Conservation (phyloP, 2,113 vertebrate genomes). For the Phrynosoma blainvillii region DNA sequence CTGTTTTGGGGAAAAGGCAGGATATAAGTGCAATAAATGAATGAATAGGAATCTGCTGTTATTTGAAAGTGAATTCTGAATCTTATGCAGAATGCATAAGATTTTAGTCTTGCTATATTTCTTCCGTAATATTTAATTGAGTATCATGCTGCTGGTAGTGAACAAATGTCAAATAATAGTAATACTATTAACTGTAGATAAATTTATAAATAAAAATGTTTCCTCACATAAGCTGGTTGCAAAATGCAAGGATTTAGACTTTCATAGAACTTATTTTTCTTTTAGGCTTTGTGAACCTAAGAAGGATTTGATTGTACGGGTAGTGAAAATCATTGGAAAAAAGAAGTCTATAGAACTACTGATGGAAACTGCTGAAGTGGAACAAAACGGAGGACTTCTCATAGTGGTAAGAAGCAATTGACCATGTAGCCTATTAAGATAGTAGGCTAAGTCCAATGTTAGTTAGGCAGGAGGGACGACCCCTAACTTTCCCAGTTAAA, state of each 20-base stretch:
- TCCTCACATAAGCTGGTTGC: neutral
- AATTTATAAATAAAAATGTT: conserved; percentile 1
- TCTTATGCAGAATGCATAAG: neutral
- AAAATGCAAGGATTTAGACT: neutral
- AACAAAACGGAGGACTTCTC: conserved; percentile 91
- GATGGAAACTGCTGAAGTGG: conserved; percentile 90
- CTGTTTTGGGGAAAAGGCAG: too few species aligned
- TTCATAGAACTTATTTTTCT: neutral
- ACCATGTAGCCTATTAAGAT: neutral
- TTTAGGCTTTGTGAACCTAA: conserved; percentile 91
- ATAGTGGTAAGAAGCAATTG: conserved; percentile 82
- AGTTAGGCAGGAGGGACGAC: neutral
- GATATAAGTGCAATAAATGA: too few species aligned
- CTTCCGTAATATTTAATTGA: neutral
- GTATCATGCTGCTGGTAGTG: neutral
- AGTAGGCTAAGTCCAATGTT: neutral
- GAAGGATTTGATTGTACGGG: conserved; percentile 88
- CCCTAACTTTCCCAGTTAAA: too few species aligned
- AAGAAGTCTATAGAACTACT: conserved; percentile 93
- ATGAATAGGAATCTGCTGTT: neutral
- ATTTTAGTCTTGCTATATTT: neutral
- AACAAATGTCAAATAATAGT: neutral
- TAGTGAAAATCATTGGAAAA: conserved; percentile 87
- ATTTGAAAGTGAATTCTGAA: neutral
- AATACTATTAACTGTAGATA: neutral